Base-by-base conservation (phyloP, 2,888 invertebrate genomes). In the Eucera pruinosa region DNA sequence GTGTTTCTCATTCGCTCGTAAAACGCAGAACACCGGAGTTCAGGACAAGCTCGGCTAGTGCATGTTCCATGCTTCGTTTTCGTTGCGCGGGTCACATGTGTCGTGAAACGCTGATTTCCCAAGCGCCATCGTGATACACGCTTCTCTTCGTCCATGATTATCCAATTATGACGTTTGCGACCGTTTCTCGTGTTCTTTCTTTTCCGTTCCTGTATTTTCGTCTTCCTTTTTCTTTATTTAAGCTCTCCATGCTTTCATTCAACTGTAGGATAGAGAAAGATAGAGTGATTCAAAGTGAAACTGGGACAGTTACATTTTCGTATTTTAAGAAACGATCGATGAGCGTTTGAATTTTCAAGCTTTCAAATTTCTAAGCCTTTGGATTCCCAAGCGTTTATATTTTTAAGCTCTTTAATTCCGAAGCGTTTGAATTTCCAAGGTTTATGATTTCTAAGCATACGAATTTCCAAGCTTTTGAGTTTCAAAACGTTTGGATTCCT, bases 61-160 rank as follows among this genome's bases (percentile, higher is more conserved):
- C 54, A 45, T 57, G 62, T 61, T 30, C 45, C 43, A 9, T 43
- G 78, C 61, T 74, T 67, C 70, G 70, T 62, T 80, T 67, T 11
- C 33, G n/a, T n/a, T n/a, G n/a, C n/a, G 62, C 61, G 25, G 57
- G 48, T 60, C 72, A 64, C 80, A 65, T 58, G 64, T 80, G 75
- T 65, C 75, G 80, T 68, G 71, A 66, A 79, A 68, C 80, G 60
- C 43, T 79, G 74, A 80, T 80, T 80, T 75, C 75, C 74, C 80
- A 71, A 62, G 80, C 71, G 70, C 70, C 60, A 43, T 36, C 50
- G 30, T 36, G 47, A 33, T 13, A 30, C 48, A 33, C 60, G 73
- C 20, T 58, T 41, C 57, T 25, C 62, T 52, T 52, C 58, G 47
- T 39, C 41, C 39, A 2, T 67, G 67, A 39, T 50, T 45, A 36